Conservation (phyloP, 2,888 invertebrate species). For the Portevinia maculata region DNA sequence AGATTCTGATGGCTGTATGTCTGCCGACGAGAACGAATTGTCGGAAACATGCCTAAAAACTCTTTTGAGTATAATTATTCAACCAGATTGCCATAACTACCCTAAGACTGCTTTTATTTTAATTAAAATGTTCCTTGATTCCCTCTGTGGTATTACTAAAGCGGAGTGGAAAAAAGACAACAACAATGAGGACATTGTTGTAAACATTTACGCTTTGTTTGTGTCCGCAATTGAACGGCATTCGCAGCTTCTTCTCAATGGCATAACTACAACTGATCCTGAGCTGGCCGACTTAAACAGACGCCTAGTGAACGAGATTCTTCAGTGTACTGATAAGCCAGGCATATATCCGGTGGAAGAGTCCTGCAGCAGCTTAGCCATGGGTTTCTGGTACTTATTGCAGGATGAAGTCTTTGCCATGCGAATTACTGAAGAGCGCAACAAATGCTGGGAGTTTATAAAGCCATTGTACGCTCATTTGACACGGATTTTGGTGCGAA, state of each 20-base stretch:
- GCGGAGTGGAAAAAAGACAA: constrained; percentile 83
- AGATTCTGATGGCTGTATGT: constrained; percentile 84
- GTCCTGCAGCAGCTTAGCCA: constrained; percentile 91
- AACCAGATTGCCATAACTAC: constrained; percentile 86
- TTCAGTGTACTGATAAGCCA: constrained; percentile 90
- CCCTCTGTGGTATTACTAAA: constrained; percentile 84
- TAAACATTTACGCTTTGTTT: constrained; percentile 87
- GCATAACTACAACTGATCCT: constrained; percentile 80
- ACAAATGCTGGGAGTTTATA: constrained; percentile 84
- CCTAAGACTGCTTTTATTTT: constrained; percentile 85
- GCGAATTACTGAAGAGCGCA: constrained; percentile 78
- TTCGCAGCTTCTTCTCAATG: constrained; percentile 83
- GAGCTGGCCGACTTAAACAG: constrained; percentile 84
- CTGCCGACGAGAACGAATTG: constrained; percentile 84
- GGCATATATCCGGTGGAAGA: constrained; percentile 95
- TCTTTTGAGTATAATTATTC: constrained; percentile 83
- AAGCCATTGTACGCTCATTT: constrained; percentile 91
- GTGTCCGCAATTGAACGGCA: constrained; percentile 89
- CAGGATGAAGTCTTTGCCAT: constrained; percentile 84
- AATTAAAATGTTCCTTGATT: constrained; percentile 85
- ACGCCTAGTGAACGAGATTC: constrained; percentile 88
- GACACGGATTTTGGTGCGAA: constrained; percentile 89
- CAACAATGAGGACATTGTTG: constrained; percentile 86
- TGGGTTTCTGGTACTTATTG: constrained; percentile 96
- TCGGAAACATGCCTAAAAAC: constrained; percentile 87